Evolutionary conservation across 1,140 invertebrate species (phyloP), one percentile per base, ranked within the genome.

Genomic region (Apocrypta bakeri): DNA sequence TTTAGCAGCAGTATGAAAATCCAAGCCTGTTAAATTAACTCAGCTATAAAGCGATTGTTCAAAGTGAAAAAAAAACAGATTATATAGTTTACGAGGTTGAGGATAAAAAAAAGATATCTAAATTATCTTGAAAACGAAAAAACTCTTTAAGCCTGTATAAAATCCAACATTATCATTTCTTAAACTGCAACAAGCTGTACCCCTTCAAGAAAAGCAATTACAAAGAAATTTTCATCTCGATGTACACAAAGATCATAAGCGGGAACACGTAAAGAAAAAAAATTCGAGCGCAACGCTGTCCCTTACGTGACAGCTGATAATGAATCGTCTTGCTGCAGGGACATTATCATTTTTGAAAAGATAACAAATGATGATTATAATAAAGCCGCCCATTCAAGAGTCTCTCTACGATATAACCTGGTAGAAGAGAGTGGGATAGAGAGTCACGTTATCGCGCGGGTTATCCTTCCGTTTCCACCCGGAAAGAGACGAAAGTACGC

Each of bases 331-430:
- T 64, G 25, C 56, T 63, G 37, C 74, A 77, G 66, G 76, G 66
- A 79, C 84, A 85, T 86, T 85, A 84, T 85, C 86, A 87, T 89
- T 89, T 89, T 87, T 88, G 86, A 88, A 88, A 81, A 85, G 84
- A 85, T 89, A 89, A 89, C 87, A 89, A 88, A 89, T 89, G 88
- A 88, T 86, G 83, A 84, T 85, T 86, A 85, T 86, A 88, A 88
- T 87, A 87, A 88, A 88, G 86, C 84, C 84, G 86, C 84, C 84
- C 86, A 87, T 88, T 88, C 82, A 86, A 75, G 78, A 61, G 63
- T 42, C 72, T 48, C 27, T 79, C 33, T 56, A 24, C 66, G 21
- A 66, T 9, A 9, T 25, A 66, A 56, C 40, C 2, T 11, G n/a
- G 37, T n/a, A 31, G 33, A 17, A 61, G 48, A 7, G 2, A 40